phyloP scores from a whole-genome alignment of 2,888 invertebrate genomes.

The Caenorhabditis doughertyi region DNA sequence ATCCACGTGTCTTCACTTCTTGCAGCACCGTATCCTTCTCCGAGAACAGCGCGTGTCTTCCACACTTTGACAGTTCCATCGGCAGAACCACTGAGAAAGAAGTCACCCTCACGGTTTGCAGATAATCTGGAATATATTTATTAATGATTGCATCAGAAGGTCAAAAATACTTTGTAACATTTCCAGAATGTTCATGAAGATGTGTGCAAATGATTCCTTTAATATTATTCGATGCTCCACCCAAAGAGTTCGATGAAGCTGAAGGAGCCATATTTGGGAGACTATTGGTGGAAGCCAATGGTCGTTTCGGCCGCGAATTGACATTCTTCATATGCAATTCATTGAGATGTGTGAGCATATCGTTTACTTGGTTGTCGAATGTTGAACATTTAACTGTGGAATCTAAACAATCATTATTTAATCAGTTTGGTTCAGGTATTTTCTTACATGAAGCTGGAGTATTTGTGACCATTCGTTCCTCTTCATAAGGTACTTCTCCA shows the following conservation, averaged over 20 bases:
- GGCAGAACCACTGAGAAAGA: slow-evolving; percentile 71
- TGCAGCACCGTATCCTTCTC: slow-evolving; percentile 67
- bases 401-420: neutral
- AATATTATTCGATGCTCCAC: slow-evolving; percentile 10
- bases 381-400: slow-evolving; percentile 32
- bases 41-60: slow-evolving; percentile 60
- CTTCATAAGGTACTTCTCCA: slow-evolving; percentile 56
- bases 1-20: slow-evolving; percentile 58
- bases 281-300: neutral
- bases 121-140: slow-evolving; percentile 67
- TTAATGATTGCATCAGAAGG: neutral
- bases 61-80: slow-evolving; percentile 75
- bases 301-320: slow-evolving; percentile 9
- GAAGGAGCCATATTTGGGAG: slow-evolving; percentile 15
- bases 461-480: slow-evolving; percentile 36
- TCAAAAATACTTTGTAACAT: slow-evolving; percentile 67
- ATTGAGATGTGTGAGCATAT: slow-evolving; percentile 55
- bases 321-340: slow-evolving; percentile 54
- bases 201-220: slow-evolving; percentile 69
- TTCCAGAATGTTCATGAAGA: slow-evolving; percentile 78
- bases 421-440: neutral
- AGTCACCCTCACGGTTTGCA: slow-evolving; percentile 65
- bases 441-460: slow-evolving; percentile 9
- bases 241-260: slow-evolving; percentile 18
- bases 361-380: slow-evolving; percentile 49